These are phyloP conservation scores for Terebella lapidaria DNA, from an alignment of 2,888 invertebrate genomes.

Conservation along the genomic window DNA sequence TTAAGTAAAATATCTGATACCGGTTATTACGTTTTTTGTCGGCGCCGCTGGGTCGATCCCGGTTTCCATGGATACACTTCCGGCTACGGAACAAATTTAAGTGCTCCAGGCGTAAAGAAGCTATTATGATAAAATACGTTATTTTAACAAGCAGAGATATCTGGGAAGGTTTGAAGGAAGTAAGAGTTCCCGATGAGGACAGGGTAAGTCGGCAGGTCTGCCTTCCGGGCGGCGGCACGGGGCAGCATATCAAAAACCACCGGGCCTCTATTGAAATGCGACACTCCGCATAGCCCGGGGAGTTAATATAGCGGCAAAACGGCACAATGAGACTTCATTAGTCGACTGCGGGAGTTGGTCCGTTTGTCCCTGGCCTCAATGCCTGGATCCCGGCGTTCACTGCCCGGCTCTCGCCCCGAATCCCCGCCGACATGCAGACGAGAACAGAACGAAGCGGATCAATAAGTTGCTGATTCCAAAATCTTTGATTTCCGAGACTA, in stretches of 20 bases:
- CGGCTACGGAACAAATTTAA: background rate
- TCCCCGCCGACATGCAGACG: background rate
- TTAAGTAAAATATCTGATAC: background rate
- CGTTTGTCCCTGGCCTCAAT: background rate
- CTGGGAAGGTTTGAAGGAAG: no score
- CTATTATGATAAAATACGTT: background rate
- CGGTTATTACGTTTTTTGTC: background rate
- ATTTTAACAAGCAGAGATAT: background rate
- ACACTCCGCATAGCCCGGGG: background rate
- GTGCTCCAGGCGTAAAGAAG: background rate
- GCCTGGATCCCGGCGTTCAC: background rate
- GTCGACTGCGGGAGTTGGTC: background rate
- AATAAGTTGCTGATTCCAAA: background rate
- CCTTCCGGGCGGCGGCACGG: background rate
- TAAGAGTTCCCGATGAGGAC: background rate
- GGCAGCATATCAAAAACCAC: no score
- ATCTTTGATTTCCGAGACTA: background rate
- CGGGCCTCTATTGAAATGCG: background rate
- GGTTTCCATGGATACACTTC: background rate
- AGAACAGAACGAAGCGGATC: background rate
- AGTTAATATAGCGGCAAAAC: background rate
- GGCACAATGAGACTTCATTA: background rate
- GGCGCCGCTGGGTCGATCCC: background rate
- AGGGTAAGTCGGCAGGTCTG: background rate
- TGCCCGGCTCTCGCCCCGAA: background rate